These are phyloP conservation scores for Drosophila rufa DNA, from an alignment of 1,140 invertebrate genomes.

Conservation along the genomic window DNA sequence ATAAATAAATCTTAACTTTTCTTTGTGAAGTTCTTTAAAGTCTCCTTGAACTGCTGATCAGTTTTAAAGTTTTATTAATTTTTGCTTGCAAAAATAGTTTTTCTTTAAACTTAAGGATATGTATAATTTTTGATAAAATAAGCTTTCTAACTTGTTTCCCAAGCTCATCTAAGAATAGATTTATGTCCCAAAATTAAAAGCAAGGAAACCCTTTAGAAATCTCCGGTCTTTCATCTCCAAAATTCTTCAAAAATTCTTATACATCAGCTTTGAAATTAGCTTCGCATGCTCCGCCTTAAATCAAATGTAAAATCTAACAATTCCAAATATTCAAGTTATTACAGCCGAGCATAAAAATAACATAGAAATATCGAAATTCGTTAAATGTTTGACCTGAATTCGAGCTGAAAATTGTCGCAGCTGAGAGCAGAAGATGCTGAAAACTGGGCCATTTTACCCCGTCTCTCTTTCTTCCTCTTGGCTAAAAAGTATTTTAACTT, in stretches of 20 bases:
- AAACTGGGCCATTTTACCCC: conserved; percentile 69
- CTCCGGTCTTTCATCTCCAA: background rate
- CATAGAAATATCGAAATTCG: conserved; percentile 35
- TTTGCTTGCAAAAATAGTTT: background rate
- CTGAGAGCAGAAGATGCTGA: conserved; percentile 19
- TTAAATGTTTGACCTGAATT: conserved; percentile 55
- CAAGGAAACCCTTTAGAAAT: background rate
- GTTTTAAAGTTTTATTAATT: background rate
- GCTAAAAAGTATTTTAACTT: conserved; percentile 59
- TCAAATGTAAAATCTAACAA: conserved; percentile 28
- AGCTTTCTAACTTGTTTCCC: too few species aligned
- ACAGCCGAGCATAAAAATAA: conserved; percentile 32
- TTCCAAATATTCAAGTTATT: conserved; percentile 23
- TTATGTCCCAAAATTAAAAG: conserved; percentile 6
- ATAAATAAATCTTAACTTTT: background rate
- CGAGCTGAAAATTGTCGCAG: conserved; percentile 66
- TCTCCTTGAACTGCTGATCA: background rate
- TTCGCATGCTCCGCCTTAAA: conserved; percentile 6
- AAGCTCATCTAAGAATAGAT: background rate
- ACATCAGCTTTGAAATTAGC: conserved; percentile 10
- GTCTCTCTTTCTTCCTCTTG: conserved; percentile 9
- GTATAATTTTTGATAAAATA: too few species aligned
- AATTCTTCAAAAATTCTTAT: conserved; percentile 4
- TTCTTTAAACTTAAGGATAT: too few species aligned
- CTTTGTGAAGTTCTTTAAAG: background rate